These are phyloP conservation scores for Trichogramma pretiosum DNA, from an alignment of 1,140 invertebrate genomes.

Conservation along the genomic window DNA sequence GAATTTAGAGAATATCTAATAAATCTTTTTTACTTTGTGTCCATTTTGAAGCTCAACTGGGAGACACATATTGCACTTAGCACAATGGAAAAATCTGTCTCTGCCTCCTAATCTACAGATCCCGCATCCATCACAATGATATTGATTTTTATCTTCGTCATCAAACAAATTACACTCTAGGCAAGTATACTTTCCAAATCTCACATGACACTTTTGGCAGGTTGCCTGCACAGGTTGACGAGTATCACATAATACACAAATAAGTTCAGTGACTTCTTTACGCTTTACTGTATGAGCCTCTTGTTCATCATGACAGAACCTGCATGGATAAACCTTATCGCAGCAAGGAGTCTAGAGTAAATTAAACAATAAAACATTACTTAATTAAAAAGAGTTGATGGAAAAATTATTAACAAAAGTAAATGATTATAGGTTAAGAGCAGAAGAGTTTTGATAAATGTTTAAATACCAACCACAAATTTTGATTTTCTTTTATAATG, in stretches of 20 bases:
- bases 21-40: conserved; percentile 55
- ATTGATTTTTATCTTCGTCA: conserved; percentile 79
- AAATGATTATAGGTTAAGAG: too few species aligned
- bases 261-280: conserved; percentile 69
- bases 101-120: conserved; percentile 79
- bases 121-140: conserved; percentile 80
- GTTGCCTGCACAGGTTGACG: conserved; percentile 69
- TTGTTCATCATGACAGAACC: conserved; percentile 82
- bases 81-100: conserved; percentile 80
- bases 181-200: conserved; percentile 82
- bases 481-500: conserved; percentile 73
- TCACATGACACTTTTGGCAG: conserved; percentile 63
- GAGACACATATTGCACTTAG: conserved; percentile 79
- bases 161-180: conserved; percentile 81
- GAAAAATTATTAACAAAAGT: too few species aligned
- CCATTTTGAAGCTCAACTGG: conserved; percentile 67
- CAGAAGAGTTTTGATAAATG: too few species aligned
- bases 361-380: conserved; percentile 4
- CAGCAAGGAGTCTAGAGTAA: conserved; percentile 73
- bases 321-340: conserved; percentile 76
- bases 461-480: conserved; percentile 60
- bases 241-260: conserved; percentile 72
- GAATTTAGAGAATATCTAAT: background rate
- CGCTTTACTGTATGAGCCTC: conserved; percentile 74
- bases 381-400: too few species aligned